Percentiles rank a stretch among this genome's conserved stretches.
phyloP scores from a whole-genome alignment of 2,888 invertebrate species.

The Buathra laborator region DNA sequence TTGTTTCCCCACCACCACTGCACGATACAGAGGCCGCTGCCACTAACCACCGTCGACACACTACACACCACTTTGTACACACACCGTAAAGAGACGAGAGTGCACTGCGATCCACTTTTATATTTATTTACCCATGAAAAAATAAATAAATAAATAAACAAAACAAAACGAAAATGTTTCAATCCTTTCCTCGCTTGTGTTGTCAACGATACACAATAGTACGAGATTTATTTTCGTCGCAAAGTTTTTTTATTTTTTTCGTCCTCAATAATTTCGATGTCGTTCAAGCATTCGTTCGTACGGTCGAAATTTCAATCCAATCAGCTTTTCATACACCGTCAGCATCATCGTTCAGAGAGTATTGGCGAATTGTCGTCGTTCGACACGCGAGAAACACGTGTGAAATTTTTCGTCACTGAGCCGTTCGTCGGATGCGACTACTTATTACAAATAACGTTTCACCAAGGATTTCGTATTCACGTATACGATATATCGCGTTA shows the following conservation, averaged over 20 bases:
- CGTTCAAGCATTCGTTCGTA: constrained; percentile 59
- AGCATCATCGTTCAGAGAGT: constrained; percentile 52
- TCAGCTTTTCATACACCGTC: constrained; percentile 36
- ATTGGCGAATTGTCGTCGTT: background rate
- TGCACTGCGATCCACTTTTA: background rate
- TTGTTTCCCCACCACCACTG: constrained; percentile 26
- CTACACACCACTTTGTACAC: background rate
- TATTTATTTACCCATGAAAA: background rate
- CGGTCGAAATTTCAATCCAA: constrained; percentile 59
- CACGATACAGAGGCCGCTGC: constrained; percentile 13
- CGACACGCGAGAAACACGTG: constrained; percentile 29
- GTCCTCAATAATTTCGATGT: constrained; percentile 56
- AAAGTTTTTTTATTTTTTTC: background rate
- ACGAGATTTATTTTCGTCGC: background rate
- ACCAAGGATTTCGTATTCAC: background rate
- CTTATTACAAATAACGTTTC: background rate
- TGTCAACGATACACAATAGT: background rate
- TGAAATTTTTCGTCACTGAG: background rate
- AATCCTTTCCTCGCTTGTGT: background rate
- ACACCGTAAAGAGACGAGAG: background rate
- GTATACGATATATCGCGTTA: background rate
- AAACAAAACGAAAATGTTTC: background rate
- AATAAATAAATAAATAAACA: background rate
- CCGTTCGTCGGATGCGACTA: background rate
- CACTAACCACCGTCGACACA: background rate